phyloP scores from a whole-genome alignment of 2,797 vertebrate genomes.

The Hipposideros larvatus region DNA sequence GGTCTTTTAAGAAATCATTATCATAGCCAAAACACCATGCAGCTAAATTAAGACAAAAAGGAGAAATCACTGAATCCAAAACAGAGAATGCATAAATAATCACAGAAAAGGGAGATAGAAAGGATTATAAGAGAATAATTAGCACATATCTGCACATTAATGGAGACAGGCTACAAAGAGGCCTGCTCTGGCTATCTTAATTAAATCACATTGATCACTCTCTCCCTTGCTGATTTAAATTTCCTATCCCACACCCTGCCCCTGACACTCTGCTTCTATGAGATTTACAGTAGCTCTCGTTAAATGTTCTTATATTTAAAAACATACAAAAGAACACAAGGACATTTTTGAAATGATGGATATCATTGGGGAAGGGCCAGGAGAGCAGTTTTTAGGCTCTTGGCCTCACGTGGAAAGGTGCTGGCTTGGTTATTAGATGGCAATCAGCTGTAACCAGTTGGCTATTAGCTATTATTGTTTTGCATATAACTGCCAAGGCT shows the following conservation, averaged over 20 bases:
- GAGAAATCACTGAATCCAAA: background rate
- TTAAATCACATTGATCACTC: background rate
- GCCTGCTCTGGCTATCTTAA: background rate
- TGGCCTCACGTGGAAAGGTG: too few species aligned
- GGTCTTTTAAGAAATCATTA: background rate
- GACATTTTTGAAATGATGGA: background rate
- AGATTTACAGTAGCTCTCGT: background rate
- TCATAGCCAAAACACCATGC: background rate
- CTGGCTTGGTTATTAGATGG: too few species aligned
- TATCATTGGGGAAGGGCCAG: background rate
- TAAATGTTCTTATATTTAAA: background rate
- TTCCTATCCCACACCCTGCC: background rate
- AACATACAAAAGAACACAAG: background rate
- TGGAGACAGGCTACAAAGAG: background rate
- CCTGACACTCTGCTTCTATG: background rate
- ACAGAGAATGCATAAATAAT: background rate
- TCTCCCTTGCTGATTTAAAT: background rate
- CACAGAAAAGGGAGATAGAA: background rate
- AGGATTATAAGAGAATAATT: background rate
- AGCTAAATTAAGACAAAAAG: background rate
- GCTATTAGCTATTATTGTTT: too few species aligned
- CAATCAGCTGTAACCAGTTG: too few species aligned
- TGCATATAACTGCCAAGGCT: too few species aligned
- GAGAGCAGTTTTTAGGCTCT: too few species aligned
- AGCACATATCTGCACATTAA: background rate